These are phyloP conservation scores for Thalassaphorura encarpata DNA, from an alignment of 1,140 invertebrate genomes.

Conservation along the genomic window DNA sequence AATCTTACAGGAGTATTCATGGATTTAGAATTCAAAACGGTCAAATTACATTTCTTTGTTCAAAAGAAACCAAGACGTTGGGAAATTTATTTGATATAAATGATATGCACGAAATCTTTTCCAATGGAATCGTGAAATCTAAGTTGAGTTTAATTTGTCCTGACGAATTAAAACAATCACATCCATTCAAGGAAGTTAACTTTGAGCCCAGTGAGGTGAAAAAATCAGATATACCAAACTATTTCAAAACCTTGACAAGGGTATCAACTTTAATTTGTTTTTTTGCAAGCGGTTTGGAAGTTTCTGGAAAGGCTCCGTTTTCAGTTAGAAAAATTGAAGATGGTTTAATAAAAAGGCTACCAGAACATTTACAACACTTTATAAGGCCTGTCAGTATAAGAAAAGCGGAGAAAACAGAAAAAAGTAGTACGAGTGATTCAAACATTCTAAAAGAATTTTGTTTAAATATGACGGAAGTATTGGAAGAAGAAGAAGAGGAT, in stretches of 20 bases:
- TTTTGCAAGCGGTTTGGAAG: slow-evolving; percentile 16
- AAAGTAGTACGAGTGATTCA: not conserved
- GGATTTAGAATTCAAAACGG: slow-evolving; percentile 19
- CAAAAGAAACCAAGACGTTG: not conserved
- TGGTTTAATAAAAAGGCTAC: slow-evolving; percentile 8
- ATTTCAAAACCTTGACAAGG: slow-evolving; percentile 4
- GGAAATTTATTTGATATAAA: slow-evolving; percentile 3
- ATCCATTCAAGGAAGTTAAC: slow-evolving; percentile 12
- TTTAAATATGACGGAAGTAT: slow-evolving; percentile 13
- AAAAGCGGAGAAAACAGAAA: not conserved
- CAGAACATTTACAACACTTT: slow-evolving; percentile 21
- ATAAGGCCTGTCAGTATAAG: slow-evolving; percentile 2
- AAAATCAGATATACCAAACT: too few species aligned
- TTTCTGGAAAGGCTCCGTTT: slow-evolving; percentile 12
- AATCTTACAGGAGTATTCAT: slow-evolving; percentile 8
- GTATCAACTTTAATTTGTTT: slow-evolving; percentile 9
- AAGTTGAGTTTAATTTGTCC: slow-evolving; percentile 9
- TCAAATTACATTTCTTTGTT: slow-evolving; percentile 11
- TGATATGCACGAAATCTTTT: slow-evolving; percentile 20
- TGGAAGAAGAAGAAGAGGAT: slow-evolving; percentile 15
- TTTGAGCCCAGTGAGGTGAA: not conserved
- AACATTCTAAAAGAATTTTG: too few species aligned
- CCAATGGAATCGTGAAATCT: slow-evolving; percentile 4
- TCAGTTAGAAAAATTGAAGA: slow-evolving; percentile 9
- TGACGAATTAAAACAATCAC: slow-evolving; percentile 5